Conservation (phyloP, 1,140 invertebrate genomes). For the Drosophila lowei region DNA sequence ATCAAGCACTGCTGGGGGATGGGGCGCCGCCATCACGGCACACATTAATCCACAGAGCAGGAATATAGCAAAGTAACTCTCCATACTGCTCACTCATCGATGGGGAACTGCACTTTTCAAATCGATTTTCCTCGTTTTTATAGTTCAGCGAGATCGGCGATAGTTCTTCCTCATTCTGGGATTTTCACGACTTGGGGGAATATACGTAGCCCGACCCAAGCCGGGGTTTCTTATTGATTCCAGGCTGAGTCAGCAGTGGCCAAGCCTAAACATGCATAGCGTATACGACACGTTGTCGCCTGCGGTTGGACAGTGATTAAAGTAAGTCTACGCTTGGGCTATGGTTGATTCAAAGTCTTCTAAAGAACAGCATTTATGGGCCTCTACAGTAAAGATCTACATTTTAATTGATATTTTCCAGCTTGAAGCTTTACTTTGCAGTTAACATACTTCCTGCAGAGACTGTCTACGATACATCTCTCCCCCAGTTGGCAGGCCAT, state of each 20-base stretch:
- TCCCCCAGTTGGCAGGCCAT: conserved; percentile 45
- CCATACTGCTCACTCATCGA: conserved; percentile 23
- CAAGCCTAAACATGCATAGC: conserved; percentile 16
- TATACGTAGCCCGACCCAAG: background rate
- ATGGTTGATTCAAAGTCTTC: too few relatives aligned
- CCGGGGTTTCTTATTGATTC: conserved; percentile 29
- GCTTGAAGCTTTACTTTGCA: too few relatives aligned
- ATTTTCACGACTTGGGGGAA: conserved; percentile 25
- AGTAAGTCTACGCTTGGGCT: background rate
- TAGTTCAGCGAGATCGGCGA: background rate
- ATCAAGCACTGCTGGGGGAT: conserved; percentile 16
- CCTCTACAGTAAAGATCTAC: too few relatives aligned
- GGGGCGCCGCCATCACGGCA: conserved; percentile 5
- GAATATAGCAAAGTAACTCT: background rate
- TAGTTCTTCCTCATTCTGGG: conserved; percentile 14
- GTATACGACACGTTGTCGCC: conserved; percentile 29
- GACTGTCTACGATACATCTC: conserved; percentile 8
- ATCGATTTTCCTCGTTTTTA: conserved; percentile 28
- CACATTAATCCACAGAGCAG: conserved; percentile 11
- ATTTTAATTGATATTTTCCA: too few relatives aligned
- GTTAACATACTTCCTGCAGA: conserved; percentile 18
- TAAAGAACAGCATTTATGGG: too few relatives aligned
- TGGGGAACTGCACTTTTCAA: conserved; percentile 9
- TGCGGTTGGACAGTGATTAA: conserved; percentile 3
- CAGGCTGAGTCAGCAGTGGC: conserved; percentile 20